Evolutionary conservation across 2,888 invertebrate genomes (phyloP), one percentile per base, ranked within the genome.

Genomic region (Celastrina argiolus): DNA sequence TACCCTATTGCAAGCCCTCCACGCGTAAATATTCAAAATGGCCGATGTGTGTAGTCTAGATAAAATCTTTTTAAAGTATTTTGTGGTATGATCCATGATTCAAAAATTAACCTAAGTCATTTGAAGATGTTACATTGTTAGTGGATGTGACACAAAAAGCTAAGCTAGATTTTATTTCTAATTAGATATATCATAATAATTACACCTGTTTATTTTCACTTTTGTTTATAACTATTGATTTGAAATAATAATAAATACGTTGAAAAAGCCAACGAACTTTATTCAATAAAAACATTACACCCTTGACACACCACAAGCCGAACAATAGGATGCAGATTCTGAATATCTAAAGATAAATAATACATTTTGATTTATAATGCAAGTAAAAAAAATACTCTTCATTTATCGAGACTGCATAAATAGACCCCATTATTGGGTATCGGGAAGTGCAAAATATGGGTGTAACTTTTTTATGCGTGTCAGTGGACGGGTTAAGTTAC

Each of bases 391-490:
- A 88, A 85, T 84, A 87, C 90, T 89, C 90, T 89, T 88, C 90
- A 88, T 89, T 87, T 88, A 91, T 90, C 74, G 91, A 85, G 84
- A 89, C 89, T 90, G 90, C 90, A 91, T 91, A 91, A 91, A 90
- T 90, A 90, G 83, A 88, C 87, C 86, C 91, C 84, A 89, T 91
- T 90, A 90, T 91, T 88, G 82, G 83, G 81, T 82, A 83, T 87
- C 82, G 84, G 84, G 88, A 90, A 88, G 89, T 89, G 90, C 91
- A 90, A 91, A 90, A 91, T 91, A 91, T 91, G 91, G 91, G 91
- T 91, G 91, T 88, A 87, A 83, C 89, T 84, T 90, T 88, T 88
- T 88, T 88, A 88, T 88, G 81, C 87, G 85, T 88, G 89, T 85
- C 87, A 87, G 83, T 81, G 87, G 84, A 87, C 89, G 91, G 89